Evolutionary conservation across 1,140 invertebrate species (phyloP).

Genomic region (Metaphire vulgaris): DNA sequence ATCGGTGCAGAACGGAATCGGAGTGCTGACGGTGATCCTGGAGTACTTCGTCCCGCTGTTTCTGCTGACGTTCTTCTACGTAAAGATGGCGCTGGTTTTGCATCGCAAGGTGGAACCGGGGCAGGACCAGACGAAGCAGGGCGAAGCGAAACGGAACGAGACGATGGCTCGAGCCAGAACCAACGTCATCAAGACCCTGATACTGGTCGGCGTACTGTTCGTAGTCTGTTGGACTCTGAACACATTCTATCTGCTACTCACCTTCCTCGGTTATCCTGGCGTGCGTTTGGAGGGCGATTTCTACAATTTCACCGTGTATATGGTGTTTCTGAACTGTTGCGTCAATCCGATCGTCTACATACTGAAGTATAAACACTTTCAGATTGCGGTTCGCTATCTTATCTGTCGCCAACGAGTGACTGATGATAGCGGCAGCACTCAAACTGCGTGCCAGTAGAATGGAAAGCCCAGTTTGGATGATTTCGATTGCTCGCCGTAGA

Average conservation of each 20-base stretch:
- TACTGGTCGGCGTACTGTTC: slow-evolving; percentile 10
- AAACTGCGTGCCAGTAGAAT: too few relatives aligned
- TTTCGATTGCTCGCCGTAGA: too few relatives aligned
- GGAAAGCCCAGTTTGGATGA: too few relatives aligned
- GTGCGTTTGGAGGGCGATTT: slow-evolving; percentile 12
- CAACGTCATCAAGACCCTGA: slow-evolving; percentile 23
- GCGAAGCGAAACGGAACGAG: not conserved
- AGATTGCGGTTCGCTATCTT: not conserved
- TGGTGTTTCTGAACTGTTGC: slow-evolving; percentile 26
- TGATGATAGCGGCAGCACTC: too few relatives aligned
- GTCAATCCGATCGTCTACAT: slow-evolving; percentile 24
- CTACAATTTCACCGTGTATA: slow-evolving; percentile 26
- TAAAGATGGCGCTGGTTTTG: slow-evolving; percentile 14
- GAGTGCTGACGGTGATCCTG: slow-evolving; percentile 9
- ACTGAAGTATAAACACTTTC: slow-evolving; percentile 15
- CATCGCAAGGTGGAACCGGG: not conserved
- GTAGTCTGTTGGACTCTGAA: slow-evolving; percentile 17
- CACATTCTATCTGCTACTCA: slow-evolving; percentile 13
- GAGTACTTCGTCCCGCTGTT: slow-evolving; percentile 17
- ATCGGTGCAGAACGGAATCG: not conserved
- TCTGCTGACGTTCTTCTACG: slow-evolving; percentile 9
- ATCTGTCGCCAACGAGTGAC: not conserved
- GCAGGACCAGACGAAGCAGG: not conserved
- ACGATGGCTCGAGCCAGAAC: slow-evolving; percentile 5
- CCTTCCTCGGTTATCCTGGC: not conserved